Conservation (phyloP, 2,113 vertebrate species). For the Indicator maculatus region DNA sequence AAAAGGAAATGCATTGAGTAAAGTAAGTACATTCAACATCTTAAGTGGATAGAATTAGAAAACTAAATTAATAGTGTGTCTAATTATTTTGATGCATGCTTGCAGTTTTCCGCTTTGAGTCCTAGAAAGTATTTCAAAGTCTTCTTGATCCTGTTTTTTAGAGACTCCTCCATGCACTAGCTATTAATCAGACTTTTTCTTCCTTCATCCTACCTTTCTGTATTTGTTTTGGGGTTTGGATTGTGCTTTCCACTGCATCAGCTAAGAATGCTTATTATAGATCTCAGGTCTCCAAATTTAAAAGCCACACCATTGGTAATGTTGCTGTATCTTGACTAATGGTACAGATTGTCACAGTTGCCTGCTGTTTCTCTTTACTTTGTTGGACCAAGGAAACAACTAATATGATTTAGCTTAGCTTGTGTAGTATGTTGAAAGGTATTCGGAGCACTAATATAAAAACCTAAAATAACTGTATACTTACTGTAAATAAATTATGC, state of each 20-base stretch:
- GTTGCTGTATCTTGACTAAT: neutral
- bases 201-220: neutral
- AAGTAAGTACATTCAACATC: conserved; percentile 12
- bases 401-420: neutral
- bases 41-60: conserved; percentile 39
- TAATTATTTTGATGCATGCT: neutral
- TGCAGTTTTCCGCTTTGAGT: neutral
- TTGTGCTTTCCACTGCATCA: neutral
- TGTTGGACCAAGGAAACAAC: neutral
- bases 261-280: neutral
- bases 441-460: neutral
- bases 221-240: neutral
- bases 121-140: neutral
- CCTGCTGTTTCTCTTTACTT: neutral
- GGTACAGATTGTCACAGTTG: neutral
- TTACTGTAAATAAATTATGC: neutral
- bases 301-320: neutral
- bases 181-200: neutral
- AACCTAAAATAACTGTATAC: neutral
- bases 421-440: neutral
- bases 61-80: neutral
- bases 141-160: neutral
- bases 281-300: neutral
- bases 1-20: neutral
- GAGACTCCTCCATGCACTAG: neutral